These are phyloP conservation scores for Neopipo cinnamomea DNA, from an alignment of 2,113 vertebrate genomes.

Conservation along the genomic window DNA sequence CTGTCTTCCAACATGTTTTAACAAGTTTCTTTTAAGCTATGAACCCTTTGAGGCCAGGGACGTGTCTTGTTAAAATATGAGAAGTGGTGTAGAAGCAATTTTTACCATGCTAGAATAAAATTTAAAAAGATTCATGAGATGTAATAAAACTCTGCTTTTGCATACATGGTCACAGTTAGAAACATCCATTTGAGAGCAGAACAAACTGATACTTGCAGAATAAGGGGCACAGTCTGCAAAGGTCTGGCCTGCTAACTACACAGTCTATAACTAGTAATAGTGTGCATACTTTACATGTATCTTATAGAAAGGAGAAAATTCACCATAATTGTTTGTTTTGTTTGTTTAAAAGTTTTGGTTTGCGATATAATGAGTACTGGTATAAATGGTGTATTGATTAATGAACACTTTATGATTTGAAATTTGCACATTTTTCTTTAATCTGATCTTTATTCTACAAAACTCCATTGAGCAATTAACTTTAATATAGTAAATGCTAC, in stretches of 20 bases:
- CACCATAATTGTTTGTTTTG: not conserved
- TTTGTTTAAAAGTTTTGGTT: not conserved
- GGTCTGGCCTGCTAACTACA: accelerated
- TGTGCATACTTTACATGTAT: not conserved
- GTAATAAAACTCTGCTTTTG: not conserved
- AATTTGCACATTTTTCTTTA: not conserved
- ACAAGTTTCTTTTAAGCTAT: slow-evolving; percentile 23
- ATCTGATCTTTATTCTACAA: not conserved
- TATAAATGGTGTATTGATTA: not conserved
- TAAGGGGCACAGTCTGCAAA: not conserved
- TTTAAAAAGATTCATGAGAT: not conserved
- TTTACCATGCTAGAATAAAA: not conserved
- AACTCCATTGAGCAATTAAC: not conserved
- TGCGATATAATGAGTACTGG: not conserved
- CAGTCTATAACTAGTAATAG: not conserved
- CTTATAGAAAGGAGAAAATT: not conserved
- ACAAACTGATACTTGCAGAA: not conserved
- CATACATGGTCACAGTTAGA: not conserved
- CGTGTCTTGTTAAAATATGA: slow-evolving; percentile 2
- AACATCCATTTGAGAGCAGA: not conserved
- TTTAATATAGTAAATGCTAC: not conserved
- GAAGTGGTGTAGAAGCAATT: not conserved
- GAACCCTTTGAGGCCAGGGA: not conserved
- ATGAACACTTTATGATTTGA: not conserved
- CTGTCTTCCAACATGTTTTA: not conserved